These are phyloP conservation scores for Euproctis similis DNA, from an alignment of 2,888 invertebrate genomes.

Conservation along the genomic window DNA sequence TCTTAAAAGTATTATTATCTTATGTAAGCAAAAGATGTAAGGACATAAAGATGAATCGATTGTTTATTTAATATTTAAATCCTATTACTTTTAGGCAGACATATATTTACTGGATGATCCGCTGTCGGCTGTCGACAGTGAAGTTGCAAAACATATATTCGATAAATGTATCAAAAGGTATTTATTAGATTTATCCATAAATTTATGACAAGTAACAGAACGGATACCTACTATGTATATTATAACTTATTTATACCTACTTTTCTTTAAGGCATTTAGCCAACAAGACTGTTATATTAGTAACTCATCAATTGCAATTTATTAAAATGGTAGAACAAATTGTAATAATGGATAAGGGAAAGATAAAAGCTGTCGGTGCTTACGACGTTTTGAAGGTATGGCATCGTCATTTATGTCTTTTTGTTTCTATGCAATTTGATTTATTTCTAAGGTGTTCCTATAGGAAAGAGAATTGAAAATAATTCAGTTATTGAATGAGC, in stretches of 20 bases:
- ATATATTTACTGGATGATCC: constrained; percentile 86
- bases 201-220: constrained; percentile 81
- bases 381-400: constrained; percentile 55
- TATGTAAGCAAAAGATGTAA: no score
- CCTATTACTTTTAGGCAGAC: constrained; percentile 72
- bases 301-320: constrained; percentile 91
- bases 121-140: constrained; percentile 83
- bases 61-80: neutral
- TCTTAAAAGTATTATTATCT: no score
- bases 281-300: constrained; percentile 83
- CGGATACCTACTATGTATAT: constrained; percentile 83
- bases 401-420: no score
- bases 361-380: constrained; percentile 47
- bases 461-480: constrained; percentile 51
- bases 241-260: constrained; percentile 38
- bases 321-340: constrained; percentile 79
- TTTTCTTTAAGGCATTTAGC: constrained; percentile 59
- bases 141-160: constrained; percentile 82
- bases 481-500: constrained; percentile 54
- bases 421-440: no score
- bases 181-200: no score
- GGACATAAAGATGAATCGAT: no score
- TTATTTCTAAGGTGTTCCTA: no score
- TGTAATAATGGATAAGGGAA: constrained; percentile 59
- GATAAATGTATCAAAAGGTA: constrained; percentile 78